These are phyloP conservation scores for Lasioglossum calceatum DNA, from an alignment of 2,888 invertebrate genomes.

Conservation along the genomic window DNA sequence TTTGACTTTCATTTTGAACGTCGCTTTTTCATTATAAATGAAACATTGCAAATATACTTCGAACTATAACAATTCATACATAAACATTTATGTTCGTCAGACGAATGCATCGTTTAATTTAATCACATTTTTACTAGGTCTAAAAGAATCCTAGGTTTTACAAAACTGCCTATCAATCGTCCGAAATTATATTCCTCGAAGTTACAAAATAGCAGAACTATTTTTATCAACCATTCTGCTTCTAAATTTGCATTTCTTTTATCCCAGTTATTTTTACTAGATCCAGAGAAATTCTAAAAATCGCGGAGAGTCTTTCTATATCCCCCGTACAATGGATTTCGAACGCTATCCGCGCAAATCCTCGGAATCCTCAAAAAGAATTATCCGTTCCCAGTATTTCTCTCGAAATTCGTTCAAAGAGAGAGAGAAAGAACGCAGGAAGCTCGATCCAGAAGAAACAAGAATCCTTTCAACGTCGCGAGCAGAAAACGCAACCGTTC, in stretches of 20 bases:
- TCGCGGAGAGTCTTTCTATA: not conserved
- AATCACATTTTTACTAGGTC: not conserved
- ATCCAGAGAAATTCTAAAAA: not conserved
- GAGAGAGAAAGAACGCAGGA: not conserved
- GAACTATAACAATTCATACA: no score
- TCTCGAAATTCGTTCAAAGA: not conserved
- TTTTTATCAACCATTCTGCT: not conserved
- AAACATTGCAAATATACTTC: no score
- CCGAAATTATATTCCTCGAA: not conserved
- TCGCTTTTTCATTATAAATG: not conserved
- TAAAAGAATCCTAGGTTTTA: not conserved
- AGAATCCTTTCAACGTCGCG: constrained; percentile 14
- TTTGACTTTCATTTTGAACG: not conserved
- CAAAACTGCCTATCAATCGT: no score
- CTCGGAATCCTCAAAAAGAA: constrained; percentile 1
- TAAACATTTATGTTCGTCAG: no score
- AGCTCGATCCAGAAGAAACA: constrained; percentile 27
- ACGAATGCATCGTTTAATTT: no score
- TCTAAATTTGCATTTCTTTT: not conserved
- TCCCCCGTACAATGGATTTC: not conserved
- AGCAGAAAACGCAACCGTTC: constrained; percentile 37
- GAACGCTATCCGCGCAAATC: constrained; percentile 19
- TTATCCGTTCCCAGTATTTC: not conserved
- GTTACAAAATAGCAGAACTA: not conserved
- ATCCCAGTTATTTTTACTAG: not conserved